Base-by-base conservation (phyloP, 2,888 invertebrate species). In the Diarsia mendica region DNA sequence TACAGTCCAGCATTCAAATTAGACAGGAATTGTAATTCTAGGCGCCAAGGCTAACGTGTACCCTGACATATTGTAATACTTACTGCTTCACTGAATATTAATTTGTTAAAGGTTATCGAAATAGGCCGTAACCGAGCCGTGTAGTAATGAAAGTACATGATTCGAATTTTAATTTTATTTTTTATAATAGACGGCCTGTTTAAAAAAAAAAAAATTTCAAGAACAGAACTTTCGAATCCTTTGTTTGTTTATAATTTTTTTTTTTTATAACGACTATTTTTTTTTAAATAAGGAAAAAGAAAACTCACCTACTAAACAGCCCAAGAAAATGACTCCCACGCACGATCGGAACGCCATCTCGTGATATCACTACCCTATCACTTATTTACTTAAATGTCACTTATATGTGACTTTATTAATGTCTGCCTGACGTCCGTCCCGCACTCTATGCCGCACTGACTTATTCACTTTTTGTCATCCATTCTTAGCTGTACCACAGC, bases 371-470 rank as follows among this genome's bases (percentile, higher is more conserved):
- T 91, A 44, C 33, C 90, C 89, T 90, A 89, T 88, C 86, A 88
- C 87, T 90, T 90, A 92, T 91, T 91, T 89, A 91, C 87, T 90
- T 90, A 90, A 92, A 92, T 92, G 93, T 93, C 94, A 95, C 94
- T 91, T 87, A 86, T 83, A 79, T 85, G 92, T 94, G 93, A 93
- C 93, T 93, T 90, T 90, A 88, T 92, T 87, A 82, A 86, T 86
- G 81, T 84, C 83, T 88, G 86, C 90, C 90, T 94, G 93, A 92
- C 94, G 94, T 93, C 93, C 92, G 93, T 91, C 87, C 93, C 93
- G 91, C 94, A 92, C 93, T 93, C 95, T 92, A 92, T 89, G 89
- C 92, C 91, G 93, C 93, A 96, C 95, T 96, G 96, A 93, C 92
- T 92, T 93, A 92, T 94, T 93, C 93, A 94, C 88, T 94, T 94